Evolutionary conservation across 2,113 vertebrate genomes (phyloP), one percentile per base, ranked within the genome.

Genomic region (Theropithecus gelada): DNA sequence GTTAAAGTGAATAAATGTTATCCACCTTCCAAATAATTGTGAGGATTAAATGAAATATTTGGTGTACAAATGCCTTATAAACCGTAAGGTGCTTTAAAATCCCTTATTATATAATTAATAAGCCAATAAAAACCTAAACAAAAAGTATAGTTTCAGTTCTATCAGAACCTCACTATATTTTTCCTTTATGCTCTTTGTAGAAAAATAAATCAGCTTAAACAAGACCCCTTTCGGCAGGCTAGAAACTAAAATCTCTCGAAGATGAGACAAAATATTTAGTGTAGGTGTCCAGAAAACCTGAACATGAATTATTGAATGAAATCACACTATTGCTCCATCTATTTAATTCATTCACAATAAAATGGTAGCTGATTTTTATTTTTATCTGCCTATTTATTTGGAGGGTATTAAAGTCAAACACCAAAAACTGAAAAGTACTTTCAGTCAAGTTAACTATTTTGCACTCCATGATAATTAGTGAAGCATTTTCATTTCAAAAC

Each of bases 321-420:
- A 55, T 30, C 82, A 75, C 40, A 92, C 22, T 70, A 93, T 73
- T 72, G 73, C 17, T 27, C 18, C 45, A 83, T 59, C 45, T 79
- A 0, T 50, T 50, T 52, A 55, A 90, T 87, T 79, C 57, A 64
- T 85, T 97, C 95, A 76, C 32, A 68, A 52, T 73, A 94, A 85
- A 90, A 89, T 80, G 70, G 66, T 89, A 80, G 78, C 7, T 90
- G 55, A 68, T 88, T 84, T 83, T 94, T 96, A 61, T 93, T 78
- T n/a, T 91, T 35, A 50, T 43, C 66, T 88, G 66, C 45, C 45
- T 97, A 89, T 96, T 94, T 89, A 87, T 97, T 94, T 61, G 38
- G n/a, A 80, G 20, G 40, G 83, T 97, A 91, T 94, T 87, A 94
- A 96, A 90, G 78, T 94, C 52, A 97, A 45, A 45, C 66, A 10